Evolutionary conservation across 2,797 vertebrate genomes (phyloP), one percentile per base, ranked within the genome.

Genomic region (Danio albolineatus): DNA sequence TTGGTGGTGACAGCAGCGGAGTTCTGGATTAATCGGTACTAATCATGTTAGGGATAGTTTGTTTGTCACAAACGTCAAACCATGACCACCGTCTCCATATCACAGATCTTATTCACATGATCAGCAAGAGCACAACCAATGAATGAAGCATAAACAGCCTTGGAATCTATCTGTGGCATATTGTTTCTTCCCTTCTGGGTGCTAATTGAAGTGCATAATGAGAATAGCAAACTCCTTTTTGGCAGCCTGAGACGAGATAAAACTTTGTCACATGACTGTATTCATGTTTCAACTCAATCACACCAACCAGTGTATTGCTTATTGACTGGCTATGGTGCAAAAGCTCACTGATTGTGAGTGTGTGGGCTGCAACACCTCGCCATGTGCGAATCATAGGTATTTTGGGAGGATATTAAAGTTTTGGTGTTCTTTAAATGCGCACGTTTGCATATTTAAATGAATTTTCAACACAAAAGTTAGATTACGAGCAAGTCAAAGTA

Each of bases 71-170:
- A 69, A 56, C 39, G 43, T 54, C 36, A 16, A 73, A 54, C 10
- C 46, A 44, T 28, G 57, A 39, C 75, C 74, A 12, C 7, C n/a
- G 44, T 5, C 44, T 65, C 44, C 48, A 61, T 44, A 56, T 69
- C 51, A 80, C 21, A 53, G 28, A 49, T 43, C 57, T 61, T 39
- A 61, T 60, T 82, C 60, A 59, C 51, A 44, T 59, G 69, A 69
- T 75, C 39, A 53, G 17, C 72, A 46, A 38, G 2, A 21, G 57
- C 10, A n/a, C 65, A 46, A 12, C 16, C n/a, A 64, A 41, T 59
- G 16, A n/a, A 56, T 80, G 61, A 56, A 71, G 62, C 49, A n/a
- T 28, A 54, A 54, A 76, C 28, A 39, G 13, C 19, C 10, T 39
- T 17, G 19, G 19, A 12, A 36, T 76, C 61, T 69, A 54, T 61